Evolutionary conservation across 2,797 vertebrate species (phyloP), one percentile per base, ranked within the genome.

Genomic region (Microcaecilia unicolor): DNA sequence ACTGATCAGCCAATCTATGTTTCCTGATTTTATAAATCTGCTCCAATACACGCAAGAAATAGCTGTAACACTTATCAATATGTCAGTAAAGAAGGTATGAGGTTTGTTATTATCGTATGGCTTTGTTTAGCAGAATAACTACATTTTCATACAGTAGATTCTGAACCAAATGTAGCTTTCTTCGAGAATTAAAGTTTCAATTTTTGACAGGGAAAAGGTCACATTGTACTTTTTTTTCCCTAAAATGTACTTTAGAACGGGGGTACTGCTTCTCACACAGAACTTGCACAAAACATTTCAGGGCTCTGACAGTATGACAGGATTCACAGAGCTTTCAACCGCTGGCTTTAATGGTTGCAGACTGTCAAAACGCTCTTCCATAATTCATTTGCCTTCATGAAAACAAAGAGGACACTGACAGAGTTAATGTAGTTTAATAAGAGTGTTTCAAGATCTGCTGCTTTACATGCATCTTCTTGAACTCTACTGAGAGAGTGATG

Each of bases 221-320:
- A 24, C 24, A 13, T 24, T 24, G n/a, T 22, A 22, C 26, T 22
- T 32, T 58, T 46, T 38, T 50, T 34, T n/a, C n/a, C n/a, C n/a
- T n/a, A n/a, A n/a, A n/a, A n/a, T n/a, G n/a, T n/a, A 58, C 17
- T 33, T 46, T 61, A 57, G n/a, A 55, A 65, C 28, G 32, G 9
- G 28, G 70, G 64, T 22, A n/a, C 9, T 16, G 9, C 20, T 23
- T 12, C 9, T 21, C n/a, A 12, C 9, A 9, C 39, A 24, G 37
- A 37, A 30, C 5, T 22, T 28, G 18, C 10, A 15, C 10, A 19
- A 10, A 6, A 9, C 7, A 21, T 10, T 32, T 22, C 9, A 74
- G 69, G 55, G 70, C 73, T 70, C 70, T 70, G 70, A 55, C 58
- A 66, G 37, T 51, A 71, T 72, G 70, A 71, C 72, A 64, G 68